Evolutionary conservation across 2,113 vertebrate species (phyloP), one percentile per base, ranked within the genome.

Genomic region (Periophthalmodon schlosseri): DNA sequence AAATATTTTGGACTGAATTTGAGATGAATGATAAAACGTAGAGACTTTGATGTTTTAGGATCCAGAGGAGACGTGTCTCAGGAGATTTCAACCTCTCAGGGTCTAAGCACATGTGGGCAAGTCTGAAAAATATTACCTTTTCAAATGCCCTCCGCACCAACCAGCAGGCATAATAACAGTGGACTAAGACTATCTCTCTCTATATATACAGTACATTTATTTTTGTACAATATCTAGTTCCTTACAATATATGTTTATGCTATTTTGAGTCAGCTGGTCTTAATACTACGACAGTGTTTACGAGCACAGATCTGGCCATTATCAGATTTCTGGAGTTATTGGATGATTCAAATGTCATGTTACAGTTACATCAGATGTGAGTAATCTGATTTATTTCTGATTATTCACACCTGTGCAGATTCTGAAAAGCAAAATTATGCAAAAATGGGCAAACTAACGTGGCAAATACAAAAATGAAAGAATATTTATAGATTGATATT

Each of bases 41-140:
- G 72, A 24, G 47, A 73, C 80, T 89, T 88, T 84, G 69, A 87
- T 79, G 78, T 73, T 68, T 72, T 73, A 49, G 84, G 71, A 73
- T 73, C 74, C 70, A 79, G 72, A 68, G 56, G 46, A 46, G 46
- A 74, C 13, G 36, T 18, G 74, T 70, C 78, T 54, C 58, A 13
- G 79, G 73, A 77, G 56, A 68, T 11, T 33, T 18, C 46, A 4
- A 13, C 11, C 57, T 34, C 60, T 24, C 28, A 49, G 54, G 16
- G 75, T 39, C 5, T n/a, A 21, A 58, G 39, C 61, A 39, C 63
- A 15, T 18, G 58, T 33, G 58, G 57, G 58, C 12, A 15, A 13
- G 3, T 28, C 58, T 28, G 12, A 63, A 18, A 63, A 18, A 63
- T 20, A 63, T 63, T 34, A 63, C 60, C 60, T 18, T 34, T 63